Evolutionary conservation across 2,888 invertebrate species (phyloP).

Genomic region (Hoplodrina blanda): DNA sequence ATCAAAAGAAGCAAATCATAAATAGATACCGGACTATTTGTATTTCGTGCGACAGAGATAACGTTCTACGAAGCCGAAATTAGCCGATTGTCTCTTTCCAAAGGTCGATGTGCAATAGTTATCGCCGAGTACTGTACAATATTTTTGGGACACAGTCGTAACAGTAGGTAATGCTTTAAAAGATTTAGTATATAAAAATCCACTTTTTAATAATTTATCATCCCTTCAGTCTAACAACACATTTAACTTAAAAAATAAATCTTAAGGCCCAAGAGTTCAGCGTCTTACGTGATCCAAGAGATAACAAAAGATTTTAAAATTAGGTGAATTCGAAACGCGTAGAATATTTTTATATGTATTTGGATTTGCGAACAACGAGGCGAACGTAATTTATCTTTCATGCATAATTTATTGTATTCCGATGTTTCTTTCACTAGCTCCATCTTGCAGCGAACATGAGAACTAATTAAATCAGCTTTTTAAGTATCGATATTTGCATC

Average conservation of each 20-base stretch:
- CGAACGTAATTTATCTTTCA: slow-evolving; percentile 61
- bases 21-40: no score
- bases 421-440: slow-evolving; percentile 11
- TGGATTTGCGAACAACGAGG: slow-evolving; percentile 50
- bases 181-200: neutral
- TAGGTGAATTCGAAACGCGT: slow-evolving; percentile 43
- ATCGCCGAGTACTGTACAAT: no score
- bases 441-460: slow-evolving; percentile 2
- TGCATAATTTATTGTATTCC: slow-evolving; percentile 54
- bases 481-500: slow-evolving; percentile 7
- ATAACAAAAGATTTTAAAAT: slow-evolving; percentile 56
- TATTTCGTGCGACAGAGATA: no score
- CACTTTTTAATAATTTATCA: slow-evolving; percentile 9
- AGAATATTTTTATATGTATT: slow-evolving; percentile 54
- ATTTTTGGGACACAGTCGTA: neutral
- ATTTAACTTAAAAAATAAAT: slow-evolving; percentile 19
- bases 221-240: slow-evolving; percentile 18
- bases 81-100: no score
- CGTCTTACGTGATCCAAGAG: slow-evolving; percentile 28
- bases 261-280: slow-evolving; percentile 19
- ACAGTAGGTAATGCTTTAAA: neutral
- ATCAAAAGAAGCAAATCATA: no score
- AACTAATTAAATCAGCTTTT: slow-evolving; percentile 15
- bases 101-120: no score
- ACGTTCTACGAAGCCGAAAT: no score